Base-by-base conservation (phyloP, 2,888 invertebrate genomes). In the Caenorhabditis angaria region DNA sequence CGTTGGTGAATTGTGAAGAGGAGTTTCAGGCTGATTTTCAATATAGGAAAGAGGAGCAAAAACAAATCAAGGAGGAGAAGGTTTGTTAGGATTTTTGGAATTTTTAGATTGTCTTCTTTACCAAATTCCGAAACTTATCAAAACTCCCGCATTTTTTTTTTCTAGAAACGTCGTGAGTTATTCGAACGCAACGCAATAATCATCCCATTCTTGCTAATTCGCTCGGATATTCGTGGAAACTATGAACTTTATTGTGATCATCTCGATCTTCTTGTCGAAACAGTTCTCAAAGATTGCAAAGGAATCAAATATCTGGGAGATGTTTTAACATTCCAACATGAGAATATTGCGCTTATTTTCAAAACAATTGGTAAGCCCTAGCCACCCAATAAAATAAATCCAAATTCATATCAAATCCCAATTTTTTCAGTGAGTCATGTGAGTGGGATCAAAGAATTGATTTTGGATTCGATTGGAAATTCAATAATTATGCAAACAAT, bases 151-250 rank as follows among this genome's bases (percentile, higher is more conserved):
- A 25, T 10, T n/a, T 25, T 18, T 24, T 12, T 27, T n/a, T 41
- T 58, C 14, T 14, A 58, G 58, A 58, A 58, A 28, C 22, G 58
- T 25, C 22, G 27, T 10, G 58, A 58, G 25, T 5, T 41, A 4
- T 41, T 61, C 29, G 61, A 61, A 14, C 25, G 51, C 3, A 50
- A 20, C 32, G 27, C 50, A n/a, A 32, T 55, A 2, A 28, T 53
- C 20, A 22, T 73, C 25, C 73, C 73, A 24, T 69, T 65, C 47
- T n/a, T 73, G 24, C 54, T 68, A 47, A 67, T 73, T 47, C 61
- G 68, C 8, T 59, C 47, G n/a, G 68, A 69, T 53, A 59, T 50
- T 47, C 55, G 61, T 0, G 68, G 65, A 24, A 73, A 65, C 25
- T 68, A 60, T 27, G 73, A 73, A 24, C 51, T 73, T 6, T 57